These are phyloP conservation scores for Acanthosepion pharaonis DNA, from an alignment of 2,888 invertebrate species.

Conservation along the genomic window DNA sequence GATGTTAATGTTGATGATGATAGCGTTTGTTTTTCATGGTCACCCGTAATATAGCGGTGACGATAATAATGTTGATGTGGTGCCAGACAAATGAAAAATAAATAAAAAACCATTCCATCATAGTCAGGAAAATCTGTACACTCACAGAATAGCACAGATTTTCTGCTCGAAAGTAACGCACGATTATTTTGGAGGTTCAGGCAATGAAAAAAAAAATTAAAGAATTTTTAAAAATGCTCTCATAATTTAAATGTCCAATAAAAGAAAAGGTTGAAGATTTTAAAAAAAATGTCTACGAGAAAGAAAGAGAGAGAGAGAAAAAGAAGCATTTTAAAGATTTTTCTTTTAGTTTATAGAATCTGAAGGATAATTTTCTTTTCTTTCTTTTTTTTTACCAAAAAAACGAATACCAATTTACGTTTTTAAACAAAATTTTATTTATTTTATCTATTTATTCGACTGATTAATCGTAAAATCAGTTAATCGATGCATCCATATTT, in stretches of 20 bases:
- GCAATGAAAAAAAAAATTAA: not conserved
- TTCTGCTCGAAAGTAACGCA: not conserved
- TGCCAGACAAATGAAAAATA: not conserved
- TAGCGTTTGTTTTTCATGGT: not conserved
- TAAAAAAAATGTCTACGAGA: not conserved
- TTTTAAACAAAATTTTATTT: not conserved
- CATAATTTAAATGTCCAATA: not conserved
- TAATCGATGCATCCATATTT: not conserved
- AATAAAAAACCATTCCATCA: not conserved
- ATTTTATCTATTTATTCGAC: not conserved
- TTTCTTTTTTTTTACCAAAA: not conserved
- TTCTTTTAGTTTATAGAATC: not conserved
- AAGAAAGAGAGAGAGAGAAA: not conserved
- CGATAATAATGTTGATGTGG: not conserved
- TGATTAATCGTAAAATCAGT: not conserved
- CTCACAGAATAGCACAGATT: not conserved
- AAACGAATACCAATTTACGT: not conserved
- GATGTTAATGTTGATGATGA: not conserved
- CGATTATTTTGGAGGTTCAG: not conserved
- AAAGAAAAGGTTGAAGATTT: not conserved
- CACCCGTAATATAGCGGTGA: not conserved
- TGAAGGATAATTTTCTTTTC: not conserved
- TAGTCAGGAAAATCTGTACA: not conserved
- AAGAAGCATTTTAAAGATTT: not conserved
- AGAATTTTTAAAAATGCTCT: not conserved